A percentile compares a stretch with the other conserved stretches of the same genome.
Conservation (phyloP, 2,797 vertebrate genomes). For the Rachycentron canadum region DNA sequence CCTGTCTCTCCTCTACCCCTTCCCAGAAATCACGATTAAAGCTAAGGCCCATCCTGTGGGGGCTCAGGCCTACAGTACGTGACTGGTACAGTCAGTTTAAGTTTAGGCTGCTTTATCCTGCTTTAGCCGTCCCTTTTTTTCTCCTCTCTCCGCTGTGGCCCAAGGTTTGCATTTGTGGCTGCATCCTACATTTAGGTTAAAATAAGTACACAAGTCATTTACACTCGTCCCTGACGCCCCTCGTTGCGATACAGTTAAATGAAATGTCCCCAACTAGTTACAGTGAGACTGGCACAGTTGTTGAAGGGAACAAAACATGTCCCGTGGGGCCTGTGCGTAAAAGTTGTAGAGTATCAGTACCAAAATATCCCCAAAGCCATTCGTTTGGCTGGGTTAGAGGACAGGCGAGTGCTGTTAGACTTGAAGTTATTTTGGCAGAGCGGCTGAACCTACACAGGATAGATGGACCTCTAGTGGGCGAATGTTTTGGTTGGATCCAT, state of each 20-base stretch:
- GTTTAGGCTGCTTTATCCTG: neutral
- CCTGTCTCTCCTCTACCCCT: conserved; percentile 56
- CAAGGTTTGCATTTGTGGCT: too few species aligned
- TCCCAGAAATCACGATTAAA: conserved; percentile 57
- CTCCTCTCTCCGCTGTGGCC: too few species aligned
- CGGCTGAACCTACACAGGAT: neutral
- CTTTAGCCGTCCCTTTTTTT: too few species aligned
- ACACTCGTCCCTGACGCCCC: neutral
- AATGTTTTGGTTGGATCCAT: conserved; percentile 1
- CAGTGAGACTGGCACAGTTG: neutral
- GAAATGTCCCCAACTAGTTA: neutral
- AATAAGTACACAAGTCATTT: too few species aligned
- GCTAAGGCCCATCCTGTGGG: conserved; percentile 60
- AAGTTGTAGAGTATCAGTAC: neutral
- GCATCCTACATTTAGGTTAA: neutral
- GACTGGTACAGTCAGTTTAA: neutral
- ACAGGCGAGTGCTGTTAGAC: neutral
- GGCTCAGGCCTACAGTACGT: conserved; percentile 36
- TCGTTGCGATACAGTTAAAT: neutral
- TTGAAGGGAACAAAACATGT: neutral
- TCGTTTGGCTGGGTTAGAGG: neutral
- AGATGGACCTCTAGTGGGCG: neutral
- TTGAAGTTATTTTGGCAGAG: conserved; percentile 17
- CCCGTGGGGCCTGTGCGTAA: neutral
- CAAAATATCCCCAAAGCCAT: neutral